These are phyloP conservation scores for Oryzias sinensis DNA, from an alignment of 2,797 vertebrate species.

Conservation along the genomic window DNA sequence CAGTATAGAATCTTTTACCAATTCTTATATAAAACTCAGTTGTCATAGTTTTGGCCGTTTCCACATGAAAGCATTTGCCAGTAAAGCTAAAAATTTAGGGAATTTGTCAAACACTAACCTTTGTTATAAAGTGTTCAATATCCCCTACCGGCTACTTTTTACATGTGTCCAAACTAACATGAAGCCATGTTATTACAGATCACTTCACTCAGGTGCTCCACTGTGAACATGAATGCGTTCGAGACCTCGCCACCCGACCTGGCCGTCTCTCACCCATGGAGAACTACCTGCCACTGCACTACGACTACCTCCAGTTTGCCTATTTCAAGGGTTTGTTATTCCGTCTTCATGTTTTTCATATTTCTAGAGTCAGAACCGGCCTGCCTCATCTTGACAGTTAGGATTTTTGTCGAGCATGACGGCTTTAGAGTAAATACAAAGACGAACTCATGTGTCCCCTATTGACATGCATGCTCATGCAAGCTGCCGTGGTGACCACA, in stretches of 20 bases:
- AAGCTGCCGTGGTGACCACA: constrained; percentile 16
- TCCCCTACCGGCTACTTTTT: too few species aligned
- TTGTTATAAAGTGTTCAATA: too few species aligned
- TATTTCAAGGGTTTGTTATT: constrained; percentile 86
- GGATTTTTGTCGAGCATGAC: too few species aligned
- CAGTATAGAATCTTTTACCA: too few species aligned
- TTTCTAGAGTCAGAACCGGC: background rate
- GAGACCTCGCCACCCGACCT: constrained; percentile 90
- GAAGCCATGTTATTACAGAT: constrained; percentile 74
- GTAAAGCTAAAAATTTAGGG: too few species aligned
- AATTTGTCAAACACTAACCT: too few species aligned
- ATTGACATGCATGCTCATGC: constrained; percentile 1
- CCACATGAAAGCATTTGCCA: too few species aligned
- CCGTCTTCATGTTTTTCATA: background rate
- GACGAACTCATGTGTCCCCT: constrained; percentile 10
- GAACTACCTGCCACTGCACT: constrained; percentile 95
- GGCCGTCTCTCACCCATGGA: constrained; percentile 93
- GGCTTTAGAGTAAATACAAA: constrained; percentile 1
- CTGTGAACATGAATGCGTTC: constrained; percentile 92
- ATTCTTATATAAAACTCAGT: too few species aligned
- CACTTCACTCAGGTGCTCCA: constrained; percentile 92
- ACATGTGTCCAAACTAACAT: background rate
- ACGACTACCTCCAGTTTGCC: constrained; percentile 94
- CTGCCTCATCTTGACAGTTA: too few species aligned
- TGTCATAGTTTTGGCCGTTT: too few species aligned